A percentile compares a stretch with the other conserved stretches of the same genome.
phyloP scores from a whole-genome alignment of 1,140 invertebrate species.

The Drosophila kanapiae region DNA sequence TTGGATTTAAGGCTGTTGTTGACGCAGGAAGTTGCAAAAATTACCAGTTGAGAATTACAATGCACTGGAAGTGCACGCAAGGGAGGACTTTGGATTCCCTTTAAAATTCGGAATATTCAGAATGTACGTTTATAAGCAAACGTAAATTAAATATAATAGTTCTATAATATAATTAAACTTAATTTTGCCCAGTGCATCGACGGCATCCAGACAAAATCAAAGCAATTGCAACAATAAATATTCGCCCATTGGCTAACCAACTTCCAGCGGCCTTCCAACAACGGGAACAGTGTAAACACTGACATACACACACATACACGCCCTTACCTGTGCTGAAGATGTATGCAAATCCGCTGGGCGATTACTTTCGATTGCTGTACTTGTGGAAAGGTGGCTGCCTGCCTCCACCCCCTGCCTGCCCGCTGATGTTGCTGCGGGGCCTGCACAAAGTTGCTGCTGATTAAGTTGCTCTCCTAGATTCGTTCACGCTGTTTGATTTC shows the following conservation, averaged over 20 bases:
- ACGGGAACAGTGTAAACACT: conserved; percentile 60
- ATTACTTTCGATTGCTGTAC: conserved; percentile 70
- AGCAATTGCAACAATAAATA: conserved; percentile 75
- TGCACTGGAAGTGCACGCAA: too few species aligned
- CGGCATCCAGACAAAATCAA: conserved; percentile 47
- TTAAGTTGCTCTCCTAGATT: conserved; percentile 41
- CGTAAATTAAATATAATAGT: neutral
- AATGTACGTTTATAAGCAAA: too few species aligned
- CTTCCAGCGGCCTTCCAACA: conserved; percentile 20
- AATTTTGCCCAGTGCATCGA: neutral
- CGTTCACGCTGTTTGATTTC: conserved; percentile 57
- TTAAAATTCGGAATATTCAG: too few species aligned
- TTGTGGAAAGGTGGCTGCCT: conserved; percentile 47
- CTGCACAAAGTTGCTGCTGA: conserved; percentile 35
- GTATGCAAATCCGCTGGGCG: conserved; percentile 58
- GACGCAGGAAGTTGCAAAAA: too few species aligned
- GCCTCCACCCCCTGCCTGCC: neutral
- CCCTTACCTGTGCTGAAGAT: conserved; percentile 5
- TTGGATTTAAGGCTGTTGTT: too few species aligned
- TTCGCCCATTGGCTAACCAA: conserved; percentile 44
- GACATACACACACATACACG: conserved; percentile 6
- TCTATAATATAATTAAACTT: neutral
- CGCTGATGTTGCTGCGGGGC: conserved; percentile 23
- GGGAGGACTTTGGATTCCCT: too few species aligned
- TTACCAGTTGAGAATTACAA: too few species aligned